Conservation (phyloP, 1,140 invertebrate species). For the Drosophila ironensis region DNA sequence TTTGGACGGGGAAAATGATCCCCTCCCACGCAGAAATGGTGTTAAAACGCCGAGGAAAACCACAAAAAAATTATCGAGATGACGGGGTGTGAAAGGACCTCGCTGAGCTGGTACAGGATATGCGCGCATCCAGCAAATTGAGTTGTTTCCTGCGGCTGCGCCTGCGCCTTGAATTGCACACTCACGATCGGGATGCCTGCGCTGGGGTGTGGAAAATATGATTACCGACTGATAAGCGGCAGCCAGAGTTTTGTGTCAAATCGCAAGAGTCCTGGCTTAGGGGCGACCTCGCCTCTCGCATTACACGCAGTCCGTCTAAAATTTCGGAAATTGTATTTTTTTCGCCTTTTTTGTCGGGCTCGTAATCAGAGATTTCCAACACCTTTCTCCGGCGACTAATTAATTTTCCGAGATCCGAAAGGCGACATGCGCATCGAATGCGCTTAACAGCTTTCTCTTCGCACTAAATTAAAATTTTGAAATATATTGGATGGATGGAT, state of each 20-base stretch:
- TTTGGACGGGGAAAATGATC: slow-evolving; percentile 14
- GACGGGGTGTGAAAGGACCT: slow-evolving; percentile 11
- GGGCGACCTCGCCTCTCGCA: slow-evolving; percentile 41
- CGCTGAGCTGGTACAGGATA: slow-evolving; percentile 61
- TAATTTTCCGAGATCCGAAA: slow-evolving; percentile 39
- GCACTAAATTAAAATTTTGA: no score
- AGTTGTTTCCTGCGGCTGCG: slow-evolving; percentile 69
- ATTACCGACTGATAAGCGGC: slow-evolving; percentile 65
- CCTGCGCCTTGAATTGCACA: slow-evolving; percentile 66
- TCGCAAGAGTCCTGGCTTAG: slow-evolving; percentile 3
- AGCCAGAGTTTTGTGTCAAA: slow-evolving; percentile 36
- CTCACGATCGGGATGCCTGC: slow-evolving; percentile 31
- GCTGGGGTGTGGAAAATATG: slow-evolving; percentile 65
- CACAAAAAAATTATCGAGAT: slow-evolving; percentile 52
- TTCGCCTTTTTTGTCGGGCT: no score
- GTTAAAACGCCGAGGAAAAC: slow-evolving; percentile 54
- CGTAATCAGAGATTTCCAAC: slow-evolving; percentile 77
- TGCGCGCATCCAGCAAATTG: slow-evolving; percentile 53
- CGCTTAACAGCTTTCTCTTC: slow-evolving; percentile 73
- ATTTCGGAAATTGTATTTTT: no score
- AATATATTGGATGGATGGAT: no score
- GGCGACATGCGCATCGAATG: slow-evolving; percentile 66
- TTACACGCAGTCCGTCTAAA: slow-evolving; percentile 59
- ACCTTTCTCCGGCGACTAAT: slow-evolving; percentile 65
- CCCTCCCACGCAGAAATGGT: slow-evolving; percentile 35